phyloP scores from a whole-genome alignment of 2,797 vertebrate species.

The Harpagifer antarcticus region DNA sequence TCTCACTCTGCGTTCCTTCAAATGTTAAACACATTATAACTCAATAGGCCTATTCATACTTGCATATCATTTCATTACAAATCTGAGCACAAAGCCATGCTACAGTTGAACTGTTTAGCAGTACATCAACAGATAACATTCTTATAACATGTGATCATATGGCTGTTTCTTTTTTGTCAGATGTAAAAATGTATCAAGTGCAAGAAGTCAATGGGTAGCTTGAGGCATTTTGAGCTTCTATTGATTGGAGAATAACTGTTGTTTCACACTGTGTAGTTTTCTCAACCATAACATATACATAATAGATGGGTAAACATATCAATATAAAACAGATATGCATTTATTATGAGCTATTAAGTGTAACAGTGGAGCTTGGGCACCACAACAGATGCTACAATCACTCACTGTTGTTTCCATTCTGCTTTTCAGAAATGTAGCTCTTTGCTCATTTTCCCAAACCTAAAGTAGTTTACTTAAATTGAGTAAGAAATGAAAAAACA shows the following conservation, averaged over 20 bases:
- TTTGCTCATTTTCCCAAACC: conserved; percentile 21
- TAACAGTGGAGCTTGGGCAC: not conserved
- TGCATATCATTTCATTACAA: not conserved
- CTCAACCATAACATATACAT: not conserved
- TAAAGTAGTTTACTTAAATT: conserved; percentile 47
- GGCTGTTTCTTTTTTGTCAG: not conserved
- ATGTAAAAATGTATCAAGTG: not conserved
- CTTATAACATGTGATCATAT: not conserved
- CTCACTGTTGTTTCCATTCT: conserved; percentile 4
- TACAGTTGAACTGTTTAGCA: not conserved
- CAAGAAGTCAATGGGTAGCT: not conserved
- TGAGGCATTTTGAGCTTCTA: conserved; percentile 4
- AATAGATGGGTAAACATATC: not conserved
- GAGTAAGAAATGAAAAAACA: conserved; percentile 45
- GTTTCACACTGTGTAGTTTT: conserved; percentile 4
- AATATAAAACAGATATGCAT: not conserved
- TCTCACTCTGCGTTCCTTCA: not conserved
- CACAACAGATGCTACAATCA: not conserved
- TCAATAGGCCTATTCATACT: not conserved
- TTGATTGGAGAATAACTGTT: conserved; percentile 2
- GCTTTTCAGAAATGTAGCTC: not conserved
- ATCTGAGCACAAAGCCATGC: conserved; percentile 1
- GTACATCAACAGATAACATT: not conserved
- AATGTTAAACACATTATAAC: not conserved
- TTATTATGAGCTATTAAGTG: conserved; percentile 17